Percentiles rank a stretch among this genome's conserved stretches.
Conservation (phyloP, 2,888 invertebrate species). For the Eugnorisma glareosa region DNA sequence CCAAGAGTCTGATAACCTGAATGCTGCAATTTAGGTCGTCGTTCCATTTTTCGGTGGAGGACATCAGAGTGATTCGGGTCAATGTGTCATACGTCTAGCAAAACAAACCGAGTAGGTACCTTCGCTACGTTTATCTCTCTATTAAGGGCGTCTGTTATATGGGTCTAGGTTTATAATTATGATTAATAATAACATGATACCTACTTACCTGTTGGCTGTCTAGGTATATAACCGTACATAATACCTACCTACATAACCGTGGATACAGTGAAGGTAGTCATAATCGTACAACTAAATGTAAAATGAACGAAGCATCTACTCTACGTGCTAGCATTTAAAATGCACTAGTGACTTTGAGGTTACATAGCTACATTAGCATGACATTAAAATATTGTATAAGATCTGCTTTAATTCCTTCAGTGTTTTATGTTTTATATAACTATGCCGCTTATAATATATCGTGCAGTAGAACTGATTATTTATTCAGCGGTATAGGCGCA, state of each 20-base stretch:
- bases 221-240: conserved; percentile 27
- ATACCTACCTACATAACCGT: conserved; percentile 20
- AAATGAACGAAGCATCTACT: conserved; percentile 34
- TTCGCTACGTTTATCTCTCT: conserved; percentile 66
- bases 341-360: conserved; percentile 54
- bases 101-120: no score
- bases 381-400: conserved; percentile 52
- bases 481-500: conserved; percentile 13
- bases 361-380: conserved; percentile 55
- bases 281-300: conserved; percentile 42
- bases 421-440: conserved; percentile 24
- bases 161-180: conserved; percentile 68
- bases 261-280: conserved; percentile 23
- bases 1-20: conserved; percentile 81
- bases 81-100: conserved; percentile 71
- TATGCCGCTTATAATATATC: conserved; percentile 5
- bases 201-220: conserved; percentile 7
- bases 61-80: conserved; percentile 73
- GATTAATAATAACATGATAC: conserved; percentile 33
- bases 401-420: conserved; percentile 51
- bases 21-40: conserved; percentile 81
- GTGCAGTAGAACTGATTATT: conserved; percentile 28
- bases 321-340: conserved; percentile 50
- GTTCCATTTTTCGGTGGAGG: conserved; percentile 77
- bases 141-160: conserved; percentile 70